Percentiles rank a stretch among this genome's conserved stretches.
These are phyloP conservation scores for Paramuricea clavata DNA, from an alignment of 92 coral and sea anemone species.

Conservation along the genomic window DNA sequence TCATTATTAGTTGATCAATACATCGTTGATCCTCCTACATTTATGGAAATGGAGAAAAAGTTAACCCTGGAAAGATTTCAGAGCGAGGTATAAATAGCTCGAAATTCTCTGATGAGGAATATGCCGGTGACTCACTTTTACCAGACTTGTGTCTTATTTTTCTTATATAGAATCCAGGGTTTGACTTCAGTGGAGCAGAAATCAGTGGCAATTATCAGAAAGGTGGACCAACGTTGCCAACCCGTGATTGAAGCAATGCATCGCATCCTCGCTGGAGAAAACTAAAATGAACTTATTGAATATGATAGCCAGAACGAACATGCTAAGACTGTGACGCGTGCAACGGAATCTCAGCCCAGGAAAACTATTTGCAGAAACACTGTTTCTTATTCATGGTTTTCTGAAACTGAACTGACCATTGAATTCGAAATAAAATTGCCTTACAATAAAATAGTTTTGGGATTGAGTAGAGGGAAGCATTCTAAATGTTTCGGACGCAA, in stretches of 20 bases:
- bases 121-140: neutral
- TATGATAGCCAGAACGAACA: too few species aligned
- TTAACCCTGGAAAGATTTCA: slow-evolving; percentile 94
- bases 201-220: slow-evolving; percentile 92
- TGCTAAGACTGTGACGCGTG: too few species aligned
- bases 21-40: slow-evolving; percentile 85
- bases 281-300: too few species aligned
- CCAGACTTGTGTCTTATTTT: neutral
- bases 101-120: neutral
- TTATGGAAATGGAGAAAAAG: slow-evolving; percentile 96
- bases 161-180: slow-evolving; percentile 87
- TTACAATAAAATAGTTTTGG: too few species aligned
- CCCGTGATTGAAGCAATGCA: slow-evolving; percentile 54
- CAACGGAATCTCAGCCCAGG: too few species aligned
- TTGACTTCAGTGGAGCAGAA: slow-evolving; percentile 98
- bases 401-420: too few species aligned
- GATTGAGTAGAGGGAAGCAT: too few species aligned
- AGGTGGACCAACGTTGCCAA: slow-evolving; percentile 92
- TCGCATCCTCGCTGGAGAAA: too few species aligned
- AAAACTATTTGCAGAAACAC: too few species aligned
- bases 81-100: slow-evolving; percentile 82
- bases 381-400: too few species aligned
- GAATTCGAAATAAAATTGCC: too few species aligned
- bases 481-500: too few species aligned
- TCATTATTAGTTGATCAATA: slow-evolving; percentile 83